phyloP scores from a whole-genome alignment of 2,113 vertebrate species.

The Antigone vipio region DNA sequence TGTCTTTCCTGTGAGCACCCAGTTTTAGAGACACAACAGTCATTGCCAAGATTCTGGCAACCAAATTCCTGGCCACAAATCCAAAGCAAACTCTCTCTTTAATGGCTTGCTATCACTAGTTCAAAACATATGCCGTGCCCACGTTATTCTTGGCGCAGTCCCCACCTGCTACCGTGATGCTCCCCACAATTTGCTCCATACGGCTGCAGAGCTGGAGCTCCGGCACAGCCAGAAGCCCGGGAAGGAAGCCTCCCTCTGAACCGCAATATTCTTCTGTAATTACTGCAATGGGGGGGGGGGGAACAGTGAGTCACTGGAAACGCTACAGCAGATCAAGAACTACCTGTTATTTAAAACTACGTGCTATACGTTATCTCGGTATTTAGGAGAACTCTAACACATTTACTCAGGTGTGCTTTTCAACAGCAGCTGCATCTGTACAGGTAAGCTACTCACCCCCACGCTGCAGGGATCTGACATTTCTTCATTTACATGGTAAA shows the following conservation, averaged over 20 bases:
- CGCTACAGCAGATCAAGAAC: not conserved
- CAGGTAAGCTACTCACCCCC: not conserved
- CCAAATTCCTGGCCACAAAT: not conserved
- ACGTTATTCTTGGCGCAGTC: not conserved
- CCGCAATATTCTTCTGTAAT: slow-evolving; percentile 4
- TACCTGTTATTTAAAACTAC: slow-evolving; percentile 26
- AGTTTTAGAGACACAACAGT: not conserved
- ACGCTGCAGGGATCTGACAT: not conserved
- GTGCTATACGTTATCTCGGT: not conserved
- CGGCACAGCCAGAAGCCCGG: not conserved
- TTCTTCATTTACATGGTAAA: not conserved
- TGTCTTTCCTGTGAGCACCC: not conserved
- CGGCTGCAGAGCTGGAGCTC: not conserved
- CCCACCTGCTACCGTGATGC: not conserved
- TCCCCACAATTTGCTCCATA: not conserved
- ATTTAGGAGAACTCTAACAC: not conserved
- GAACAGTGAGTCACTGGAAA: slow-evolving; percentile 34
- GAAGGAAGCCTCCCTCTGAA: slow-evolving; percentile 16
- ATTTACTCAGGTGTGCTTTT: not conserved
- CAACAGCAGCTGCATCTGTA: not conserved
- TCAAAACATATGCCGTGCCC: not conserved
- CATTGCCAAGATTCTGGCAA: not conserved
- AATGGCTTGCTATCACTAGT: not conserved
- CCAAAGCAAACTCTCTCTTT: not conserved
- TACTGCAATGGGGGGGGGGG: not conserved